Conservation (phyloP, 2,113 vertebrate species). For the Grantiella picta region DNA sequence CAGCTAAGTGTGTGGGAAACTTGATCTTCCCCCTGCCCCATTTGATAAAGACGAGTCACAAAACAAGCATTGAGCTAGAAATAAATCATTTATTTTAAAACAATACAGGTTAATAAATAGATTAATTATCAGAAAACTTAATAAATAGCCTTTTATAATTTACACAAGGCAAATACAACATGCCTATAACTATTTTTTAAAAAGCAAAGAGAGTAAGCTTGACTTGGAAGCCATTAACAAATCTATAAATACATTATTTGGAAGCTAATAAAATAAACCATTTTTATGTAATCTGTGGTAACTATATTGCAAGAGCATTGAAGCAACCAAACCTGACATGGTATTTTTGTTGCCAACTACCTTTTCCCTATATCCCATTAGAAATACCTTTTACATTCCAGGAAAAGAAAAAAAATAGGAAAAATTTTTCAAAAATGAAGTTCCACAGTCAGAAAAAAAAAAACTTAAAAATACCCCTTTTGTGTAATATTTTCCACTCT, state of each 20-base stretch:
- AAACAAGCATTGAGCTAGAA: slow-evolving; percentile 69
- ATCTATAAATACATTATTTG: slow-evolving; percentile 61
- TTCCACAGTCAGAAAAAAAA: neutral
- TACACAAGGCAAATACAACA: slow-evolving; percentile 78
- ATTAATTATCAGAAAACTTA: slow-evolving; percentile 77
- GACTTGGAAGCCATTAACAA: slow-evolving; percentile 66
- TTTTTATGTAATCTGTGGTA: slow-evolving; percentile 57
- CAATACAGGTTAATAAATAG: slow-evolving; percentile 77
- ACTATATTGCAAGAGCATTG: slow-evolving; percentile 60
- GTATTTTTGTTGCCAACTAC: slow-evolving; percentile 30
- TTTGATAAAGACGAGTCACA: neutral
- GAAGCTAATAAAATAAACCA: slow-evolving; percentile 65
- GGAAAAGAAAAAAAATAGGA: neutral
- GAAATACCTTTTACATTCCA: neutral
- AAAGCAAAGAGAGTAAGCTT: slow-evolving; percentile 71
- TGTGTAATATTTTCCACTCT: slow-evolving; percentile 28
- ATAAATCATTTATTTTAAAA: slow-evolving; percentile 80
- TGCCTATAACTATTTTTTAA: slow-evolving; percentile 72
- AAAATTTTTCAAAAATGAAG: neutral
- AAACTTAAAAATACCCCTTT: slow-evolving; percentile 1
- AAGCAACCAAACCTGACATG: slow-evolving; percentile 46
- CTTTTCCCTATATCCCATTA: slow-evolving; percentile 28
- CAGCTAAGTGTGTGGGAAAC: neutral
- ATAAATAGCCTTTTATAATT: slow-evolving; percentile 78
- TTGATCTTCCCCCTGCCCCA: accelerated